Conservation (phyloP, 2,888 invertebrate genomes). For the Scelioninae gen. 1 region DNA sequence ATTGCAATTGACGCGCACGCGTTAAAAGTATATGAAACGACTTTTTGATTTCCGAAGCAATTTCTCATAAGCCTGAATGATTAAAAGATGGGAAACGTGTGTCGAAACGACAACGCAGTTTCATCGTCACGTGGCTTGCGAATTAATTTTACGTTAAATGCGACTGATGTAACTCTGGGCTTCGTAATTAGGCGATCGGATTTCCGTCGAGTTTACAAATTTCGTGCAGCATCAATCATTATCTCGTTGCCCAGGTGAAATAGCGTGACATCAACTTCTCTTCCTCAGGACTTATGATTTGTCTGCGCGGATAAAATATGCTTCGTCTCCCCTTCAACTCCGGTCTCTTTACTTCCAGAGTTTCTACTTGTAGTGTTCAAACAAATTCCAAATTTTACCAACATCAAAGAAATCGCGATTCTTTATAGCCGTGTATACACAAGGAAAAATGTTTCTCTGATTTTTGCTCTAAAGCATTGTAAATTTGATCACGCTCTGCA, state of each 20-base stretch:
- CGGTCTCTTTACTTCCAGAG: conserved; percentile 24
- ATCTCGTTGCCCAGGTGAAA: conserved; percentile 49
- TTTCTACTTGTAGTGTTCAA: no score
- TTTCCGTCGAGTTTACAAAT: conserved; percentile 61
- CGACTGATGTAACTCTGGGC: conserved; percentile 38
- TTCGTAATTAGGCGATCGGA: conserved; percentile 60
- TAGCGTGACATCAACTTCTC: conserved; percentile 31
- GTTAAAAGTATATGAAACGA: conserved; percentile 6
- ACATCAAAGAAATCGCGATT: conserved; percentile 37
- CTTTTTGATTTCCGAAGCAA: conserved; percentile 22
- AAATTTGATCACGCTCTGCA: conserved; percentile 12
- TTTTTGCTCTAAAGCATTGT: conserved; percentile 9
- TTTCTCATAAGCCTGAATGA: conserved; percentile 31
- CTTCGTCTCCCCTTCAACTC: conserved; percentile 22
- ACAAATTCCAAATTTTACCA: no score
- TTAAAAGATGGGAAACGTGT: conserved; percentile 35
- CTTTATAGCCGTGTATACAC: conserved; percentile 17
- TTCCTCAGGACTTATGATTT: conserved; percentile 28
- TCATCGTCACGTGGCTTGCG: conserved; percentile 43
- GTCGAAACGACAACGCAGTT: conserved; percentile 25
- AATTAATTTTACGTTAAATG: conserved; percentile 56
- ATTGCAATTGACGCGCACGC: conserved; percentile 4
- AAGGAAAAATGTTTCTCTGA: conserved; percentile 23
- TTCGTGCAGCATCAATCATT: conserved; percentile 66
- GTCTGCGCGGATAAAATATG: conserved; percentile 29